Evolutionary conservation across 1,140 invertebrate species (phyloP), one percentile per base, ranked within the genome.

Genomic region (Asbolus verrucosus): DNA sequence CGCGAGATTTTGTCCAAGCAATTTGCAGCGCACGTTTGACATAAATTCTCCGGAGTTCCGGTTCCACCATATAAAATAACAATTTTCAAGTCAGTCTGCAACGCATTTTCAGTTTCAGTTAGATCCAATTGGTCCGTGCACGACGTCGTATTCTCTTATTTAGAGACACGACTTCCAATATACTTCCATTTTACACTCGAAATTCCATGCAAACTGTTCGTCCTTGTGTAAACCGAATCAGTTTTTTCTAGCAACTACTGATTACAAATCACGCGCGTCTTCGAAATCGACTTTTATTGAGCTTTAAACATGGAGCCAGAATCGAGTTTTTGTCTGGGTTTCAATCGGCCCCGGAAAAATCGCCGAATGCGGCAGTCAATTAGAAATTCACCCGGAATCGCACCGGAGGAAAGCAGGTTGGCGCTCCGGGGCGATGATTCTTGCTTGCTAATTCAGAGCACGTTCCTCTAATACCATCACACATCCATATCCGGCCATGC

Each of bases 381-480:
- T 11, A 11, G 5, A 36, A n/a, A n/a, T n/a, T 36, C 33, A 4
- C 11, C 2, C 33, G 2, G 33, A n/a, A 6, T 6, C 33, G 33
- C n/a, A 27, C 5, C 33, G 33, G 6, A 4, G 75, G n/a, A n/a
- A n/a, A n/a, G n/a, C n/a, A n/a, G n/a, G n/a, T n/a, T n/a, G n/a
- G n/a, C n/a, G n/a, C n/a, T n/a, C n/a, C n/a, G n/a, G n/a, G n/a
- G n/a, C n/a, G n/a, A n/a, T 77, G 74, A 78, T 77, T 78, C 77
- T 75, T 75, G 74, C 66, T 77, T 78, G 76, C 67, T 68, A 73
- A 78, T 78, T 78, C 76, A 76, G 62, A 71, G 39, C 77, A 78
- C 76, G 77, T 77, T 77, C 71, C 72, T 67, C 65, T 78, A 78
- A 78, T 78, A 73, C 77, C 74, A 71, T 77, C 77, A 77, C 77